Evolutionary conservation across 2,888 invertebrate species (phyloP), one percentile per base, ranked within the genome.

Genomic region (Drosophila merina): DNA sequence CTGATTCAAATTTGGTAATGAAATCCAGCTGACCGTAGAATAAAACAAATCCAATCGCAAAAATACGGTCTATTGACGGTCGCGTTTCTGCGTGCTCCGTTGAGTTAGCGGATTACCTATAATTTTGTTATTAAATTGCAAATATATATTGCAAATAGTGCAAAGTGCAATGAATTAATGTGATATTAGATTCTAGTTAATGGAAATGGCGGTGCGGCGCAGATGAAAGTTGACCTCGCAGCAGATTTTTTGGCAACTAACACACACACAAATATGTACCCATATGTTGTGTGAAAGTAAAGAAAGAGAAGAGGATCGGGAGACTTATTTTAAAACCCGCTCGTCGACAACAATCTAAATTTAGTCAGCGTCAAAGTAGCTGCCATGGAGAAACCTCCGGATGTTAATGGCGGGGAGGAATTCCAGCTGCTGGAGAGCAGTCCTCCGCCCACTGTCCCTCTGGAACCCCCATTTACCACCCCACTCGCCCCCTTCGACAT

Each of bases 401-500:
- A 63, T 14, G 14, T 14, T 3, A 38, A 62, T 8, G 45, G 59
- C 26, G 62, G 60, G 3, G 64, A 64, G 26, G 38, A 52, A 7
- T 45, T 56, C 1, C 56, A 50, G 8, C 45, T 36, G 6, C 42
- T 50, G 7, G 62, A 25, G 10, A 25, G 10, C 55, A 62, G 4
- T 20, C 7, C 52, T 0, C 31, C 30, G 0, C 28, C 60, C 10
- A 14, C 48, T 4, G 49, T 14, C 1, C 51, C 38, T 6, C 42
- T 50, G 33, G 75, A 75, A 14, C 71, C 55, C 3, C 57, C 33
- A 8, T 90, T 75, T 56, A 74, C 68, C 20, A 87, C 90, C 6
- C 83, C 86, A 3, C 73, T 90, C 30, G 89, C 90, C 1, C 88
- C 90, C 10, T 85, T 59, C 55, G 70, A 79, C 6, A 57, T 75